Evolutionary conservation across 2,888 invertebrate genomes (phyloP).

Genomic region (Amphipyra berbera): DNA sequence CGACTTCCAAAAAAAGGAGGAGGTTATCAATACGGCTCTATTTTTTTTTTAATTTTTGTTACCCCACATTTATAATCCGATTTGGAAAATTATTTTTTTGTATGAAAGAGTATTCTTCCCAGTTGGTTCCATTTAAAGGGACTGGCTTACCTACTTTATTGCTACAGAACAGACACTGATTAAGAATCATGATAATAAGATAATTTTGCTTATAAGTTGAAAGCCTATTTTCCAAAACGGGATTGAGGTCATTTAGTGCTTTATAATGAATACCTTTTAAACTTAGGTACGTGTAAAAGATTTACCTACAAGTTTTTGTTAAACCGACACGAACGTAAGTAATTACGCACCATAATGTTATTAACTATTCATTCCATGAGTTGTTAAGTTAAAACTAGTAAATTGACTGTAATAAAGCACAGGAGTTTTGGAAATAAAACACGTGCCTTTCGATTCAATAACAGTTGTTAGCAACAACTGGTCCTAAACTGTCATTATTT

Average conservation of each 20-base stretch:
- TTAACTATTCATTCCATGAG: slow-evolving; percentile 62
- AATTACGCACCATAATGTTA: slow-evolving; percentile 62
- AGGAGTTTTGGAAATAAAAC: slow-evolving; percentile 57
- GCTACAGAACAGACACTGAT: background rate
- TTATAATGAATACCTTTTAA: slow-evolving; percentile 1
- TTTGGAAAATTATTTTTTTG: no score
- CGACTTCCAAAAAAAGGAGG: no score
- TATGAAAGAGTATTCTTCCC: no score
- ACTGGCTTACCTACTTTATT: no score
- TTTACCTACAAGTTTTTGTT: slow-evolving; percentile 34
- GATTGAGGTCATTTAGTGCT: slow-evolving; percentile 26
- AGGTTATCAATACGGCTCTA: no score
- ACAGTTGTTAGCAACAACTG: slow-evolving; percentile 38
- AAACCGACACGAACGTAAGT: slow-evolving; percentile 48
- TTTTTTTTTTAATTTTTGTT: no score
- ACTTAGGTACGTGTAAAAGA: slow-evolving; percentile 2
- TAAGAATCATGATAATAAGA: slow-evolving; percentile 30
- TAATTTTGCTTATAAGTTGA: slow-evolving; percentile 6
- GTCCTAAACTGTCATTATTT: slow-evolving; percentile 26
- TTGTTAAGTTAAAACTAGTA: slow-evolving; percentile 65
- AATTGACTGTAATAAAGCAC: slow-evolving; percentile 62
- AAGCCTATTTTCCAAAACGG: slow-evolving; percentile 17
- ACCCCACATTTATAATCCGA: no score
- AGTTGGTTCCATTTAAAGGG: no score
- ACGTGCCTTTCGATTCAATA: slow-evolving; percentile 50